These are phyloP conservation scores for Barypeithes pellucidus DNA, from an alignment of 2,888 invertebrate genomes.

Conservation along the genomic window DNA sequence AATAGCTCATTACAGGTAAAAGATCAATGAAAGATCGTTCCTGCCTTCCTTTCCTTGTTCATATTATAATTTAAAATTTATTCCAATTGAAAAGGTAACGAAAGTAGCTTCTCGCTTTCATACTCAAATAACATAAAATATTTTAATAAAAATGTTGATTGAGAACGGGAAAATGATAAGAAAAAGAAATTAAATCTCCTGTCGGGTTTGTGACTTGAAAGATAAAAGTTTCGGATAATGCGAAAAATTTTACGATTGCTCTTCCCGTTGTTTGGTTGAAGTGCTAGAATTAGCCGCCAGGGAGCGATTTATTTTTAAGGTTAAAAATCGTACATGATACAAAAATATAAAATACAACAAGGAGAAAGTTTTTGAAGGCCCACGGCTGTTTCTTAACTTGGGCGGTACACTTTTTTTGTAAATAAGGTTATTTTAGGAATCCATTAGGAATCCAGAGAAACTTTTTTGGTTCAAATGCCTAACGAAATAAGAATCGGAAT, in stretches of 20 bases:
- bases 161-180: background rate
- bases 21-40: too few species aligned
- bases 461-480: too few species aligned
- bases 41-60: background rate
- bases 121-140: constrained; percentile 14
- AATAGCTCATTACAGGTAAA: too few species aligned
- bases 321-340: background rate
- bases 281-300: constrained; percentile 11
- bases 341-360: background rate
- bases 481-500: too few species aligned
- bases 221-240: constrained; percentile 5
- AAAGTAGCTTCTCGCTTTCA: constrained; percentile 6
- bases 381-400: background rate
- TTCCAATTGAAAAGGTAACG: background rate
- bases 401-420: too few species aligned
- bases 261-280: background rate
- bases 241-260: background rate
- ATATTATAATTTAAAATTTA: constrained; percentile 8
- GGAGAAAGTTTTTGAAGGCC: background rate
- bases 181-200: constrained; percentile 17
- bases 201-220: constrained; percentile 9
- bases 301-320: constrained; percentile 1
- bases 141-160: constrained; percentile 11
- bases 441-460: too few species aligned
- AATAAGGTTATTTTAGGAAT: too few species aligned